Evolutionary conservation across 2,113 vertebrate genomes (phyloP).

Genomic region (Haplochromis vanheusdeni): DNA sequence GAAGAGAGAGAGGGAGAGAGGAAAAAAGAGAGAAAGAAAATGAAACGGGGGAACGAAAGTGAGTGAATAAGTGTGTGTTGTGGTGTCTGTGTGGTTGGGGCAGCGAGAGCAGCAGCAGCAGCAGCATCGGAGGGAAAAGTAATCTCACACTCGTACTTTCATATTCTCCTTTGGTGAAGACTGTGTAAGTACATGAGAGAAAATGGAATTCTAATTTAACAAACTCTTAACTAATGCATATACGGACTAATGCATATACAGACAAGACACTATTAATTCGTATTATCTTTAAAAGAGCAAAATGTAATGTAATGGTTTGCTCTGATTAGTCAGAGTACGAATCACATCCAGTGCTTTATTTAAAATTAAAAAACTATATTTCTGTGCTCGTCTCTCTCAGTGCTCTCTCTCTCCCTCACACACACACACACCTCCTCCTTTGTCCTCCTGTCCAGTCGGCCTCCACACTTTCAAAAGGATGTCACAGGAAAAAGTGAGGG

Average conservation of each 20-base stretch:
- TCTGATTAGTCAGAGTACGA: slow-evolving; percentile 68
- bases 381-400: background rate
- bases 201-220: slow-evolving; percentile 63
- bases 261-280: slow-evolving; percentile 70
- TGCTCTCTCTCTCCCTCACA: background rate
- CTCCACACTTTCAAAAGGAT: slow-evolving; percentile 45
- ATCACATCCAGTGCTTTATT: slow-evolving; percentile 58
- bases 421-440: slow-evolving; percentile 28
- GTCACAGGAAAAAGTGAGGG: slow-evolving; percentile 37
- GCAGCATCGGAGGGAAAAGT: slow-evolving; percentile 40
- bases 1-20: slow-evolving; percentile 32
- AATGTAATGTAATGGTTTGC: slow-evolving; percentile 67
- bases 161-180: slow-evolving; percentile 51
- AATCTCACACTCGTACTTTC: slow-evolving; percentile 61
- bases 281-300: slow-evolving; percentile 72
- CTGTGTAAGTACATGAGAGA: slow-evolving; percentile 62
- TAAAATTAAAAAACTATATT: slow-evolving; percentile 60
- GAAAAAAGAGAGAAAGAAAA: slow-evolving; percentile 30
- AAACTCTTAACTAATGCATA: slow-evolving; percentile 50
- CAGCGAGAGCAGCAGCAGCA: slow-evolving; percentile 7
- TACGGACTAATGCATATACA: slow-evolving; percentile 60
- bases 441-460: slow-evolving; percentile 50
- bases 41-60: slow-evolving; percentile 27
- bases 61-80: background rate
- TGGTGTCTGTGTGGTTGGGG: background rate